phyloP scores from a whole-genome alignment of 2,888 invertebrate genomes.

The Drosophila nr. perissopoda region DNA sequence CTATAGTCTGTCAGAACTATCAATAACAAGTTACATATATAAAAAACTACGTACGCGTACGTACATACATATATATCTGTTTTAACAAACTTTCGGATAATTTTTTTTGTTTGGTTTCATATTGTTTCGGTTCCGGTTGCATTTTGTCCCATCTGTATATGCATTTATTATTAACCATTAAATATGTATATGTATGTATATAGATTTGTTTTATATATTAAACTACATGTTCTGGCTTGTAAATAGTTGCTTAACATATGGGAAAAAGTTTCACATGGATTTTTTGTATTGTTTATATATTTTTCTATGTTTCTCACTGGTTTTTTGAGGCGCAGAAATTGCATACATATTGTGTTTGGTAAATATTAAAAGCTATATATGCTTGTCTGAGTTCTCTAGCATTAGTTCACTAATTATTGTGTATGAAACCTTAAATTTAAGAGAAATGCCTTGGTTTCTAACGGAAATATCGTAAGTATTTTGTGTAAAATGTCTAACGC shows the following conservation, averaged over 20 bases:
- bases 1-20: slow-evolving; percentile 53
- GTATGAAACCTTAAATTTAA: slow-evolving; percentile 79
- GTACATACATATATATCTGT: slow-evolving; percentile 42
- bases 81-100: slow-evolving; percentile 63
- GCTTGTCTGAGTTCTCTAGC: slow-evolving; percentile 66
- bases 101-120: slow-evolving; percentile 49
- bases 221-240: slow-evolving; percentile 72
- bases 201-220: slow-evolving; percentile 71
- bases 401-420: slow-evolving; percentile 79
- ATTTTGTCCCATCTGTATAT: slow-evolving; percentile 55
- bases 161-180: slow-evolving; percentile 39
- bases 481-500: slow-evolving; percentile 71
- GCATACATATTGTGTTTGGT: slow-evolving; percentile 41
- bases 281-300: slow-evolving; percentile 19
- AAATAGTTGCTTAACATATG: slow-evolving; percentile 77
- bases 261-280: slow-evolving; percentile 49
- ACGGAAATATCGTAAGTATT: slow-evolving; percentile 65
- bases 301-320: slow-evolving; percentile 29
- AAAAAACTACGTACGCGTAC: slow-evolving; percentile 66
- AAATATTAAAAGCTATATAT: slow-evolving; percentile 52
- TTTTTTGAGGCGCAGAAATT: slow-evolving; percentile 42
- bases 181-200: slow-evolving; percentile 32
- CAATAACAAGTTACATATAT: slow-evolving; percentile 77
- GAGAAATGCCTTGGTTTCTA: slow-evolving; percentile 79
- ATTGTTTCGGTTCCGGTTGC: slow-evolving; percentile 56